phyloP scores from a whole-genome alignment of 1,140 invertebrate genomes.

The Magallana ariakensis region DNA sequence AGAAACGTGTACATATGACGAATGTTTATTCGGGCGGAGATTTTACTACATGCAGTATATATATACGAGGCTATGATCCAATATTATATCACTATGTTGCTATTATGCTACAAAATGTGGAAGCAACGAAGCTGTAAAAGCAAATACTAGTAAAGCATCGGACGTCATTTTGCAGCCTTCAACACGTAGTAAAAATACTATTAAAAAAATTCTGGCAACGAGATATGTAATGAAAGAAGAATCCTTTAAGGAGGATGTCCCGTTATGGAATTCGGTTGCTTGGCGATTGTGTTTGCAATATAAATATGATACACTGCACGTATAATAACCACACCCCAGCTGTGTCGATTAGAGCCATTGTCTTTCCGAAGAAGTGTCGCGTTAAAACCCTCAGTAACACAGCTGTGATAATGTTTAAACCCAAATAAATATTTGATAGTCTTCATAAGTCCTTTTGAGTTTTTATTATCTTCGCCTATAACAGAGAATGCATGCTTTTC shows the following conservation, averaged over 20 bases:
- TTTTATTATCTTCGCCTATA: background rate
- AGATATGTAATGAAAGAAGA: background rate
- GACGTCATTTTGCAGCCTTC: background rate
- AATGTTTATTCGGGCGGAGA: too few relatives aligned
- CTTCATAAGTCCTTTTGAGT: background rate
- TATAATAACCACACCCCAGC: background rate
- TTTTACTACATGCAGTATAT: too few relatives aligned
- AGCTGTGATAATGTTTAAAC: slow-evolving; percentile 1
- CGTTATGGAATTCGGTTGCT: slow-evolving; percentile 13
- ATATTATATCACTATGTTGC: background rate
- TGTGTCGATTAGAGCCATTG: background rate
- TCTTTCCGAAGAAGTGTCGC: background rate
- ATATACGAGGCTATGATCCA: background rate
- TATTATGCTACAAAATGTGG: background rate
- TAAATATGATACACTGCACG: background rate
- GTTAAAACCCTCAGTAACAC: background rate
- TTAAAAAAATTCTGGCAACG: background rate
- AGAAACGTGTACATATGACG: background rate
- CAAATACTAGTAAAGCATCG: background rate
- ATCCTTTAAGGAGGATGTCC: background rate
- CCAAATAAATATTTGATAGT: slow-evolving; percentile 16
- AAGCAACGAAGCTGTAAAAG: background rate
- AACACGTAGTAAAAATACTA: background rate
- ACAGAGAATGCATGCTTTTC: background rate
- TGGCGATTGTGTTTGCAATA: slow-evolving; percentile 1